Conservation (phyloP, 2,888 invertebrate genomes). For the Magallana nippona region DNA sequence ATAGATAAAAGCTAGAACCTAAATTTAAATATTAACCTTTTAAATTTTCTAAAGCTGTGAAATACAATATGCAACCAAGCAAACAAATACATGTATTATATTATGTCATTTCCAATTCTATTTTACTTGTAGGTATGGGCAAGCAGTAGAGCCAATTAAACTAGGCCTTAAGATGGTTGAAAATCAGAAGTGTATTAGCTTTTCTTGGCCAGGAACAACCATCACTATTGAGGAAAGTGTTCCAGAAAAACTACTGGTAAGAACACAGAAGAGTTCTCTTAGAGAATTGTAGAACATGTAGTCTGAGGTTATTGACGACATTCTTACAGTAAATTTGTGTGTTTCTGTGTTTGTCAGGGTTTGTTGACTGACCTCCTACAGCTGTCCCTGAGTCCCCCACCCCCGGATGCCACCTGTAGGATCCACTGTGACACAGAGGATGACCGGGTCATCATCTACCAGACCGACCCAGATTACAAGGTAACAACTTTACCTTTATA, state of each 20-base stretch:
- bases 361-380: conserved; percentile 56
- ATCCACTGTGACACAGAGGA: conserved; percentile 57
- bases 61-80: no score
- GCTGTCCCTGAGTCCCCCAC: conserved; percentile 62
- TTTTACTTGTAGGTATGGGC: conserved; percentile 35
- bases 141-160: conserved; percentile 44
- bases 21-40: no score
- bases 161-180: conserved; percentile 43
- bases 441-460: conserved; percentile 63
- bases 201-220: conserved; percentile 63
- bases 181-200: conserved; percentile 11
- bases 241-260: conserved; percentile 55
- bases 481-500: conserved; percentile 49
- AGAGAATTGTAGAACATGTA: not conserved
- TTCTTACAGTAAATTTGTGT: not conserved
- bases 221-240: conserved; percentile 61
- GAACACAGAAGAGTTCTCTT: not conserved
- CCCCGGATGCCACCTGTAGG: conserved; percentile 67
- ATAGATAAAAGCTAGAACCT: no score
- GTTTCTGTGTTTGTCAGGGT: conserved; percentile 49
- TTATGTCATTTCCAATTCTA: no score
- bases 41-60: no score
- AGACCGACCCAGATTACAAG: conserved; percentile 68
- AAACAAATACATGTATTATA: no score
- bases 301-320: not conserved